Base-by-base conservation (phyloP, 1,140 invertebrate genomes). In the Brachionus rotundiformis region DNA sequence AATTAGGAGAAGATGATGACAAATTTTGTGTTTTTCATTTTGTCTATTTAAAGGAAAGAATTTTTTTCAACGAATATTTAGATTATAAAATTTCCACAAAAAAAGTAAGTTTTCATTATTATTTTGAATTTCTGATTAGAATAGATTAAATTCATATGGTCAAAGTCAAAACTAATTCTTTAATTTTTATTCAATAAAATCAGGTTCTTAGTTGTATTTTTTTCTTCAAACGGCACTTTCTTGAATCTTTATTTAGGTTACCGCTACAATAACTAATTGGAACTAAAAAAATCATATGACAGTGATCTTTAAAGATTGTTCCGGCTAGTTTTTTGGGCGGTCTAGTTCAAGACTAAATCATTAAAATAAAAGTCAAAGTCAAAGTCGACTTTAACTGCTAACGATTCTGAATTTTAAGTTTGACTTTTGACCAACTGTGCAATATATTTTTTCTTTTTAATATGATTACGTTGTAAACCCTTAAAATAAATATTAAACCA, bases 21-120 rank as follows among this genome's bases (percentile, higher is more conserved):
- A 2, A 49, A 19, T 49, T 49, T 49, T 49, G 47, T 49, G n/a
- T 49, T 19, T 49, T 49, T 49, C 47, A 49, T 49, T 49, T 49
- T 49, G 47, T 49, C 47, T 49, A 0, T 49, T 19, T 49, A 49
- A 49, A 49, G 19, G 47, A 49, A 49, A 49, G 47, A 49, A 49
- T 49, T 49, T 49, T 49, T 49, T 49, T 49, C 47, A 49, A 49
- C 47, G 47, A 49, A 49, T 19, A 49, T 49, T 49, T 49, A 47
- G 44, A 47, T 47, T 47, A 47, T 47, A 47, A 47, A 47, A 47
- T 47, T 47, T 47, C 44, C 44, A 47, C 11, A 47, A 47, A 47
- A 47, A 47, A 13, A 49, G 47, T 49, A 49, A 49, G n/a, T 19
- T 49, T 19, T 49, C n/a, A 49, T 49, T 49, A 49, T 49, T 49